Evolutionary conservation across 2,888 invertebrate species (phyloP), one percentile per base, ranked within the genome.

Genomic region (Zaprionus obscuricornis): DNA sequence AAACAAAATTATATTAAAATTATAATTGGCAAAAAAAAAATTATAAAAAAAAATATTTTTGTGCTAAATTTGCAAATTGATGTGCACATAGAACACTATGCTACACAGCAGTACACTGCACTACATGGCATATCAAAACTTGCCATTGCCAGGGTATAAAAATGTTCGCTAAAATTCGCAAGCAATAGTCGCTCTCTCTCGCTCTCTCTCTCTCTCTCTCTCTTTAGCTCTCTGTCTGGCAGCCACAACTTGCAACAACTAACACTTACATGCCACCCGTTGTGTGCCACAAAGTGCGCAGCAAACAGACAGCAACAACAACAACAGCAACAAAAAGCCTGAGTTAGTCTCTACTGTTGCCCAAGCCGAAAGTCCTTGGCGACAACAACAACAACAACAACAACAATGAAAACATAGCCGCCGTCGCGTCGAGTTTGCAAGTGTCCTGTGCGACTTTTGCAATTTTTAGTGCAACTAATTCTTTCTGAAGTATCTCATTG

Each of bases 401-500:
- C 29, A 56, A 49, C 57, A 76, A 81, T 55, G 60, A 79, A 83
- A 76, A 72, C 17, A 27, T 11, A 47, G 42, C 42, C 27, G 17
- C 26, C 40, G 24, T 39, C 33, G 17, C 42, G 22, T 22, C 64
- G 13, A 33, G 29, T 34, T 1, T 52, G n/a, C 55, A 37, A 50
- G n/a, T n/a, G 65, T 72, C 58, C 77, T 56, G 59, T 62, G 74
- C 59, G 83, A 79, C 85, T 79, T 83, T 75, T 67, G 85, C 79
- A 70, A 85, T 86, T 82, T 86, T 82, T 82, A 82, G 86, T 86
- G 83, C 82, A 86, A 86, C 82, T 82, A 83, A 83, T 83, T 83
- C 85, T 79, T 83, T 85, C 79, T 75, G 82, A 86, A 83, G 82
- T 85, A 86, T 86, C 82, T 86, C 85, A 86, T 83, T 83, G 82